A percentile compares a stretch with the other conserved stretches of the same genome.
These are phyloP conservation scores for Lithophane semibrunnea DNA, from an alignment of 2,888 invertebrate species.

Conservation along the genomic window DNA sequence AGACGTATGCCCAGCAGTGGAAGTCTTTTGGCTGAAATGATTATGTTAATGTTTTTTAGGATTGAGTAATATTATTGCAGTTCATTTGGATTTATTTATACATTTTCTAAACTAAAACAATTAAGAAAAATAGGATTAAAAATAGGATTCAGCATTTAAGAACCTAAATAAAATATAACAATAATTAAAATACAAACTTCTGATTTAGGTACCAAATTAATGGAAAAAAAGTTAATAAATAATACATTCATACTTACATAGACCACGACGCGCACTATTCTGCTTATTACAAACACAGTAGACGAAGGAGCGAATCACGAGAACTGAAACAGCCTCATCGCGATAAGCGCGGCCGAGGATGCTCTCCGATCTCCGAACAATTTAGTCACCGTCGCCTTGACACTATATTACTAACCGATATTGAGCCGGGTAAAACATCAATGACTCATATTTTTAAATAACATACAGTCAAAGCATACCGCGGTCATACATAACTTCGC, in stretches of 20 bases:
- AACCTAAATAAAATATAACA: too few species aligned
- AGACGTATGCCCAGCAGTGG: not conserved
- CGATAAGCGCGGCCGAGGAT: conserved; percentile 61
- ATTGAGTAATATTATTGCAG: not conserved
- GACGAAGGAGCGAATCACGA: conserved; percentile 50
- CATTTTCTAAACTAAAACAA: not conserved
- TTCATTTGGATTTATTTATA: not conserved
- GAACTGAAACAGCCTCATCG: conserved; percentile 49
- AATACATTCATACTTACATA: conserved; percentile 47
- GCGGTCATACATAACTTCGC: conserved; percentile 47
- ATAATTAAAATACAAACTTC: not conserved
- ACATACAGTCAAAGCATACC: conserved; percentile 47
- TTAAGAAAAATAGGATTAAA: not conserved
- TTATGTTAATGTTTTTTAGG: not conserved
- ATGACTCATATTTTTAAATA: conserved; percentile 74
- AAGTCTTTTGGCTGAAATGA: not conserved
- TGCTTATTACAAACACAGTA: conserved; percentile 9
- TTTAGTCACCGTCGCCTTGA: conserved; percentile 76
- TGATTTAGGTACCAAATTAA: not conserved
- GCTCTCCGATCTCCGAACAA: conserved; percentile 48
- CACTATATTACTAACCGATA: conserved; percentile 79
- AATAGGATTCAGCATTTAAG: too few species aligned
- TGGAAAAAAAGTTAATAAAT: not conserved
- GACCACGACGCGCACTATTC: conserved; percentile 8
- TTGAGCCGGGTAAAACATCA: conserved; percentile 76